phyloP scores from a whole-genome alignment of 1,140 invertebrate genomes.

The Leptinotarsa lineolata region DNA sequence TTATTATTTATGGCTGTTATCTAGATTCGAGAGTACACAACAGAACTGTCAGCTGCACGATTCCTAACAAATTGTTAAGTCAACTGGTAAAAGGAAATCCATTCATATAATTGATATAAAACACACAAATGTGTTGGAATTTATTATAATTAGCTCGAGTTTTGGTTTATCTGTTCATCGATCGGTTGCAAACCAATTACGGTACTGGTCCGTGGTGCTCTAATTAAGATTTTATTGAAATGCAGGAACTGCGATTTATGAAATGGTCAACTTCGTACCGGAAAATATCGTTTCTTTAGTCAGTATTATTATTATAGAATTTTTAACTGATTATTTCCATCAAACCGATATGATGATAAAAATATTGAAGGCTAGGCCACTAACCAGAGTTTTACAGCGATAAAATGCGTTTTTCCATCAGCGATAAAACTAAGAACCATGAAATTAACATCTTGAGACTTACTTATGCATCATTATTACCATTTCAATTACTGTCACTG shows the following conservation, averaged over 20 bases:
- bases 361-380: no score
- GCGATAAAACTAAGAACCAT: no score
- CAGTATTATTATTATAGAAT: no score
- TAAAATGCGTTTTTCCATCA: no score
- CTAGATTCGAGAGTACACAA: conserved; percentile 23
- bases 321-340: no score
- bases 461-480: no score
- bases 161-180: conserved; percentile 17
- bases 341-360: no score
- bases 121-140: conserved; percentile 31
- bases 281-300: no score
- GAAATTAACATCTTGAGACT: no score
- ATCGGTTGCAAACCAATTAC: conserved; percentile 20
- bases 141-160: conserved; percentile 28
- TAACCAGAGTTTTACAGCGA: no score
- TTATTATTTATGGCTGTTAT: conserved; percentile 30
- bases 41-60: conserved; percentile 28
- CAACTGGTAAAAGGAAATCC: conserved; percentile 28
- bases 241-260: neutral
- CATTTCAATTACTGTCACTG: no score
- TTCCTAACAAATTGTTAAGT: conserved; percentile 32
- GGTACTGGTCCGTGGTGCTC: conserved; percentile 2
- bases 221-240: neutral
- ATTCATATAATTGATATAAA: conserved; percentile 33
- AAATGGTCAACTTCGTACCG: no score